Conservation (phyloP, 2,113 vertebrate genomes). For the Hippocampus comes region DNA sequence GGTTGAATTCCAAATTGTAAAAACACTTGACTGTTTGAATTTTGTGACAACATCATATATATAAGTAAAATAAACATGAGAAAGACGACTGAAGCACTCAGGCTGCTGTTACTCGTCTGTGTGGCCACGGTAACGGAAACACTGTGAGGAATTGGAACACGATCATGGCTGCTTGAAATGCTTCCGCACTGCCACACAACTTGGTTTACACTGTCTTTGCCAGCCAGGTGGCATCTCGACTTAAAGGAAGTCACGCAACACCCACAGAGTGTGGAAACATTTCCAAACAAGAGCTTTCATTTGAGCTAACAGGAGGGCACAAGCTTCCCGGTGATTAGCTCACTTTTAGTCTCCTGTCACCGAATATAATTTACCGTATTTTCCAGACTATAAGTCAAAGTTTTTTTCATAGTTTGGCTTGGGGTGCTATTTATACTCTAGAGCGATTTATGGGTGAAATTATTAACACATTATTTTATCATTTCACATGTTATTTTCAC, state of each 20-base stretch:
- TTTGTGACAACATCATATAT: neutral
- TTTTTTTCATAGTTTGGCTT: too few species aligned
- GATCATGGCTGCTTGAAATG: neutral
- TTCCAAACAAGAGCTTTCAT: neutral
- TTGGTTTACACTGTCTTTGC: neutral
- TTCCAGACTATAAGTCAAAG: too few species aligned
- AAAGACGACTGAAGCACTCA: neutral
- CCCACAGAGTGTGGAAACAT: neutral
- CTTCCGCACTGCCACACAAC: neutral
- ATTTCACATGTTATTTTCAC: too few species aligned
- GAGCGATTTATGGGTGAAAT: too few species aligned
- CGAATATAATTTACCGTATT: neutral
- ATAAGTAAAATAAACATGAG: neutral
- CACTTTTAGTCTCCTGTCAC: neutral
- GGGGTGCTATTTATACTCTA: too few species aligned
- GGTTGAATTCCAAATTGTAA: neutral
- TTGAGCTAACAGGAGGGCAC: neutral
- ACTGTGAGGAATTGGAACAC: neutral
- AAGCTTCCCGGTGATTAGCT: neutral
- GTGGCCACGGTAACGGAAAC: neutral
- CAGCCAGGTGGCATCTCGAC: neutral
- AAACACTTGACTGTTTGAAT: neutral
- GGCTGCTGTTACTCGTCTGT: neutral
- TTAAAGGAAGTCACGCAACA: neutral
- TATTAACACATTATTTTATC: too few species aligned